These are phyloP conservation scores for Zenarchopterus dispar DNA, from an alignment of 2,797 vertebrate species.

Conservation along the genomic window DNA sequence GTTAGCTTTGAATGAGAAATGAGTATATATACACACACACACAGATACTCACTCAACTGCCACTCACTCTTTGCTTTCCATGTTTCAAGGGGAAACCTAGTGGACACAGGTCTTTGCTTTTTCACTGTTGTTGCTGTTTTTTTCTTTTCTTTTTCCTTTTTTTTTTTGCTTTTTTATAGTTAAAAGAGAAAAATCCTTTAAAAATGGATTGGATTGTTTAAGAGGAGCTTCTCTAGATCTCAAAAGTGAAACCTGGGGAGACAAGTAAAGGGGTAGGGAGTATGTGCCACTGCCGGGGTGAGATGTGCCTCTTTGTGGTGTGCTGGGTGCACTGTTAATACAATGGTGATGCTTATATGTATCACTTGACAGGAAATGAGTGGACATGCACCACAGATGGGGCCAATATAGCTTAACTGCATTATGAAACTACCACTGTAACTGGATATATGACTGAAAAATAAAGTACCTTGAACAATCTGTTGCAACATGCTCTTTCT, in stretches of 20 bases:
- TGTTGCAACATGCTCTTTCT: slow-evolving; percentile 50
- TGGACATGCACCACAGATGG: slow-evolving; percentile 48
- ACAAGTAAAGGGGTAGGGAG: slow-evolving; percentile 8
- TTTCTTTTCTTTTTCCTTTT: background rate
- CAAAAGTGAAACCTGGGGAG: slow-evolving; percentile 25
- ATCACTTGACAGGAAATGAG: slow-evolving; percentile 25
- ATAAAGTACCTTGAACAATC: slow-evolving; percentile 81
- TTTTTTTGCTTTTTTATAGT: slow-evolving; percentile 32
- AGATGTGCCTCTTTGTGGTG: slow-evolving; percentile 54
- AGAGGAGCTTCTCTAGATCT: slow-evolving; percentile 53
- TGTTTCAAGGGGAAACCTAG: slow-evolving; percentile 52
- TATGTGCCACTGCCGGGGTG: slow-evolving; percentile 36
- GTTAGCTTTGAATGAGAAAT: slow-evolving; percentile 75
- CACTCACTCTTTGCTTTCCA: slow-evolving; percentile 72
- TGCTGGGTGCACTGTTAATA: slow-evolving; percentile 42
- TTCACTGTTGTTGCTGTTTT: slow-evolving; percentile 23
- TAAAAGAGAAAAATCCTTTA: slow-evolving; percentile 30
- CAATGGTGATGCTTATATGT: slow-evolving; percentile 47
- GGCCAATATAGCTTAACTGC: slow-evolving; percentile 78
- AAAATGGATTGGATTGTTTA: slow-evolving; percentile 53
- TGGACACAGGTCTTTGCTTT: slow-evolving; percentile 54
- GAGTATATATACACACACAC: slow-evolving; percentile 69
- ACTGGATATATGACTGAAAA: slow-evolving; percentile 79
- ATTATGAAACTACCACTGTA: slow-evolving; percentile 81
- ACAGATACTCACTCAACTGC: slow-evolving; percentile 82